These are phyloP conservation scores for Patiria miniata DNA, from an alignment of 35 echinoderm and acorn worm genomes.

Conservation along the genomic window DNA sequence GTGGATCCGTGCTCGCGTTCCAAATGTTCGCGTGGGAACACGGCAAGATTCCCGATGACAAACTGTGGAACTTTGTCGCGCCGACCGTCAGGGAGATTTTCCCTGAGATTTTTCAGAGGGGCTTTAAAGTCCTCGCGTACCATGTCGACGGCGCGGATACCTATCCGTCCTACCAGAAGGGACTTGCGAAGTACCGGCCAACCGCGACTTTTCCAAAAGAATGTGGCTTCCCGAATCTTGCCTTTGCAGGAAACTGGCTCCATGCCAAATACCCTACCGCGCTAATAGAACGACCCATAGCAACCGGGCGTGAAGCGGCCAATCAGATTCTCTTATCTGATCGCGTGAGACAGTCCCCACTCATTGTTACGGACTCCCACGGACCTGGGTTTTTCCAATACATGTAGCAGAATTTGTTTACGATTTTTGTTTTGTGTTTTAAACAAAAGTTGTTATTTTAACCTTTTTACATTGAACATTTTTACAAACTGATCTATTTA, in stretches of 20 bases:
- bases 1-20: conserved; percentile 80
- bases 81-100: conserved; percentile 78
- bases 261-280: conserved; percentile 84
- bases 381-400: conserved; percentile 84
- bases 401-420: background rate
- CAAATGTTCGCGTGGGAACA: conserved; percentile 66
- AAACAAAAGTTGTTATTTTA: too few species aligned
- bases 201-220: conserved; percentile 37
- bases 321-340: conserved; percentile 88
- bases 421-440: too few species aligned
- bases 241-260: conserved; percentile 88
- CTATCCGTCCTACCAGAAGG: conserved; percentile 65
- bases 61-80: conserved; percentile 74
- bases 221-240: conserved; percentile 73
- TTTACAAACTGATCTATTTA: too few species aligned
- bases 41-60: conserved; percentile 45
- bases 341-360: conserved; percentile 57
- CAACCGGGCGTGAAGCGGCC: conserved; percentile 83
- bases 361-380: conserved; percentile 49
- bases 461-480: too few species aligned
- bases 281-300: conserved; percentile 82
- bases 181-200: conserved; percentile 63
- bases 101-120: conserved; percentile 78
- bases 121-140: conserved; percentile 71
- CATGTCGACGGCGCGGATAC: conserved; percentile 50